Evolutionary conservation across 2,888 invertebrate species (phyloP), one percentile per base, ranked within the genome.

Genomic region (Drosophila trichaetosa): DNA sequence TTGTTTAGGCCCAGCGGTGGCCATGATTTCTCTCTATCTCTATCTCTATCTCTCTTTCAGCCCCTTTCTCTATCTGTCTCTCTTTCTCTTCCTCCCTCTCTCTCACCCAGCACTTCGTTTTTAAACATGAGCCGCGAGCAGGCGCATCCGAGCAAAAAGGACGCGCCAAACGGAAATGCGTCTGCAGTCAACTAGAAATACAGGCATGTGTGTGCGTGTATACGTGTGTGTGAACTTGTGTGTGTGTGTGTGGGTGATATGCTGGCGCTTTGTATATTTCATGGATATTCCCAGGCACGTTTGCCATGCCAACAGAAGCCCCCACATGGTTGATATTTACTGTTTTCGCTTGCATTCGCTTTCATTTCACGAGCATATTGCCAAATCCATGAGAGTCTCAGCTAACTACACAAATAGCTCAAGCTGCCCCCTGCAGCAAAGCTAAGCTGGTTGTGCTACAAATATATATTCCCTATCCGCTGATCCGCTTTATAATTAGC

Each of bases 1-100:
- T 87, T 87, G 90, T 78, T 90, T 90, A 83, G 89, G 81, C 89
- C 73, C 90, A 88, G 76, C 80, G 79, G 83, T 77, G 79, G 73
- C 71, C 82, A 76, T 77, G 82, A 83, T 89, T 87, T 79, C 65
- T 18, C 49, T 29, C 18, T 40, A 46, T 24, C 10, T 40, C 40
- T n/a, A 10, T 40, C 48, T 21, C 21, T 11, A 10, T n/a, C 21
- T 18, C 49, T 18, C 18, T 27, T 46, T 4, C 21, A 16, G 21
- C 2, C 27, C 8, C 13, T 46, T 24, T 16, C 46, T 46, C 16
- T 16, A n/a, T 24, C 18, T 27, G 8, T 21, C 21, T 33, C 31
- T 7, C 1, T n/a, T 3, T 8, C 8, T 38, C n/a, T 38, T 6
- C 7, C 11, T 10, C 33, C 31, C 29, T 21, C 29, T 24, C 21